phyloP scores from a whole-genome alignment of 2,113 vertebrate genomes.

The Silurus glanis region DNA sequence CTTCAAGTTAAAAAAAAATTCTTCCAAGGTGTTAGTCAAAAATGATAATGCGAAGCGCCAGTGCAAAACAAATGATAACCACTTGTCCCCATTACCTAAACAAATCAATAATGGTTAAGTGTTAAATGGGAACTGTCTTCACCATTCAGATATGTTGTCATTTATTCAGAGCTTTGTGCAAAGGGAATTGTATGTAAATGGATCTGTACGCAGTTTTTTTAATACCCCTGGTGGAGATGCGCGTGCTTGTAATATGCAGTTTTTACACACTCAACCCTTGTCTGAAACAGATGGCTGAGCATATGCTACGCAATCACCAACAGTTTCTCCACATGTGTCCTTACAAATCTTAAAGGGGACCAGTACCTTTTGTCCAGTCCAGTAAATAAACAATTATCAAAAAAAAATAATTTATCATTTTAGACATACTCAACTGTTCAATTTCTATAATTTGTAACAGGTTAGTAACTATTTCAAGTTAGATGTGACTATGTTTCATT shows the following conservation, averaged over 20 bases:
- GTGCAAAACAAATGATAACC: neutral
- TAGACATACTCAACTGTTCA: neutral
- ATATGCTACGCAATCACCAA: constrained; percentile 55
- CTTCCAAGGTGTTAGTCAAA: neutral
- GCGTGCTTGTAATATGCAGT: constrained; percentile 57
- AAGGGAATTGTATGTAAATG: neutral
- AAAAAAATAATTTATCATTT: neutral
- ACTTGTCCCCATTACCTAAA: neutral
- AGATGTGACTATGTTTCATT: neutral
- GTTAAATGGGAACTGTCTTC: neutral
- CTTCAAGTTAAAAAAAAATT: neutral
- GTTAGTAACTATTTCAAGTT: neutral
- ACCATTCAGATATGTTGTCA: neutral
- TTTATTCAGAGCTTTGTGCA: neutral
- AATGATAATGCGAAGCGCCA: neutral
- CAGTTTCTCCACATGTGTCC: constrained; percentile 43
- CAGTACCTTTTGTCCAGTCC: neutral
- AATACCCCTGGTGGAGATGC: constrained; percentile 17
- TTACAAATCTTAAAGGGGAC: constrained; percentile 18
- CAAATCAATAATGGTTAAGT: neutral
- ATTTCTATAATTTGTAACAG: neutral
- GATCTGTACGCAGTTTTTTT: neutral
- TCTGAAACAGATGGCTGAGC: constrained; percentile 66
- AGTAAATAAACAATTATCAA: neutral
- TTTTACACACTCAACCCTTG: constrained; percentile 56